phyloP scores from a whole-genome alignment of 2,797 vertebrate genomes.

The Lacerta viridis region DNA sequence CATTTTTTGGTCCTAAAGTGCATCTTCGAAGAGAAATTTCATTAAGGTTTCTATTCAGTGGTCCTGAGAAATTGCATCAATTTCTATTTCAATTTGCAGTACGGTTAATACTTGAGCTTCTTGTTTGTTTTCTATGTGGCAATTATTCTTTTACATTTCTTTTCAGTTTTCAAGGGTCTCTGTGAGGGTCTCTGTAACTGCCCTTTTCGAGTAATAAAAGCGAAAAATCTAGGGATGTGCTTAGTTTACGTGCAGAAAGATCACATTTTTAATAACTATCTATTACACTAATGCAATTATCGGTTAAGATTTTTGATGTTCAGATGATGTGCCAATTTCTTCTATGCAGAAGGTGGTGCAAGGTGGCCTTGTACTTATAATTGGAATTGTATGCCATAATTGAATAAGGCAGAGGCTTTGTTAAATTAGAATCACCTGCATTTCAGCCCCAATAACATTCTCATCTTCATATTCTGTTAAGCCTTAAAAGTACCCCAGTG shows the following conservation, averaged over 20 bases:
- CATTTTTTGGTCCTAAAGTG: conserved; percentile 10
- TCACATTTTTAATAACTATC: conserved; percentile 33
- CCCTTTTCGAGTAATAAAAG: background rate
- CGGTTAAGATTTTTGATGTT: conserved; percentile 3
- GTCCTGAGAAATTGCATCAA: conserved; percentile 39
- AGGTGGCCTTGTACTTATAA: conserved; percentile 53
- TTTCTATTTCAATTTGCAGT: conserved; percentile 5
- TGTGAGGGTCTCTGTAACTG: no score
- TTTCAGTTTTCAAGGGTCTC: background rate
- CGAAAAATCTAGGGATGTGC: background rate
- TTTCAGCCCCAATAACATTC: conserved; percentile 47
- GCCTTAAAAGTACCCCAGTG: conserved; percentile 46
- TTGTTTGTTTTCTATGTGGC: conserved; percentile 24
- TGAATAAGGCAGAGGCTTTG: conserved; percentile 49
- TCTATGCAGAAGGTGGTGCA: conserved; percentile 40
- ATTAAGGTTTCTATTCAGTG: conserved; percentile 28
- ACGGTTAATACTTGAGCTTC: conserved; percentile 29
- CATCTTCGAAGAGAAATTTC: conserved; percentile 17
- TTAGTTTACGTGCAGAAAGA: background rate
- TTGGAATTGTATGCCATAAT: conserved; percentile 42
- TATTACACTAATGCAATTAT: conserved; percentile 15
- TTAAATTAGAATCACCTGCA: conserved; percentile 42
- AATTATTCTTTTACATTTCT: conserved; percentile 46
- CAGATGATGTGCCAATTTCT: conserved; percentile 30
- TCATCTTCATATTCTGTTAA: conserved; percentile 57